Percentiles rank a stretch among this genome's conserved stretches.
Conservation (phyloP, 2,888 invertebrate species). For the Clusia tigrina region DNA sequence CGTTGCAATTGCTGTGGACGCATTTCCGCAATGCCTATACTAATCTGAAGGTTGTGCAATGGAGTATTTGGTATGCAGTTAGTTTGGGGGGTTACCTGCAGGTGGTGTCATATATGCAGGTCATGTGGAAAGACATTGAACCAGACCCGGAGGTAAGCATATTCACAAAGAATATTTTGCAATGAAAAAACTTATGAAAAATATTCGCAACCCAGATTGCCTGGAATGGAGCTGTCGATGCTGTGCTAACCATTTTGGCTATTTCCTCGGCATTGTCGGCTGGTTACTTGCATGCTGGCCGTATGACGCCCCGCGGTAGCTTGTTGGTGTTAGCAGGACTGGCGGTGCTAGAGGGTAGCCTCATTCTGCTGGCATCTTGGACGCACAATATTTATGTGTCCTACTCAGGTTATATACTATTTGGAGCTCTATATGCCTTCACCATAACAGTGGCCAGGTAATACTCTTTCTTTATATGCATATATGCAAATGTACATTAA, state of each 20-base stretch:
- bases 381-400: conserved; percentile 72
- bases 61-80: conserved; percentile 82
- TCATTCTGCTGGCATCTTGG: conserved; percentile 68
- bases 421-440: conserved; percentile 81
- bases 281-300: conserved; percentile 62
- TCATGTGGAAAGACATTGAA: conserved; percentile 72
- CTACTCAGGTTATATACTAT: conserved; percentile 78
- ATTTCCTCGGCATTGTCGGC: conserved; percentile 70
- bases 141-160: conserved; percentile 52
- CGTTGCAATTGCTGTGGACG: conserved; percentile 65
- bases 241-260: conserved; percentile 75
- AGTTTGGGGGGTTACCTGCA: conserved; percentile 78
- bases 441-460: conserved; percentile 61
- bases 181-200: neutral
- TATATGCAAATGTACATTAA: conserved; percentile 3
- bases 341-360: conserved; percentile 68
- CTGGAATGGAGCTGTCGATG: conserved; percentile 84
- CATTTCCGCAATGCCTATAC: conserved; percentile 71
- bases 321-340: conserved; percentile 65
- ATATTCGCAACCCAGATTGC: conserved; percentile 41
- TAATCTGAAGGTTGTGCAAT: conserved; percentile 71
- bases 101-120: conserved; percentile 75
- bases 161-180: neutral
- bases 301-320: conserved; percentile 60
- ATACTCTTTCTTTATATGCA: neutral